Conservation (phyloP, 2,113 vertebrate genomes). For the Podarcis muralis region DNA sequence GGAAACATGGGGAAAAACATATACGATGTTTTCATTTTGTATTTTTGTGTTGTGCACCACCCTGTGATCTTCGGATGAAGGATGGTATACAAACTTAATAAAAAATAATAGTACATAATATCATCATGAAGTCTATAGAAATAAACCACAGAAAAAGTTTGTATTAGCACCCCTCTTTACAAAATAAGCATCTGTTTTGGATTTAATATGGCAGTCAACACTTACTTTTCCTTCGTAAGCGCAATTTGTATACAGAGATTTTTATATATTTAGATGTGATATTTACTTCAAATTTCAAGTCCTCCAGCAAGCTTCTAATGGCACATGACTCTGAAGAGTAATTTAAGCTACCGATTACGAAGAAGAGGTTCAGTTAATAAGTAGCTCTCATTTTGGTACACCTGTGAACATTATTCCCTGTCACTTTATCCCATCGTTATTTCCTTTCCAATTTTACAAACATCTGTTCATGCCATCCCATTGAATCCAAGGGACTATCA, state of each 20-base stretch:
- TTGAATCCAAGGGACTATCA: conserved; percentile 47
- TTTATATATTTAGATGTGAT: not conserved
- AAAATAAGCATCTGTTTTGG: not conserved
- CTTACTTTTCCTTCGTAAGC: not conserved
- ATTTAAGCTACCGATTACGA: conserved; percentile 19
- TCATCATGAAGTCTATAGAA: too few species aligned
- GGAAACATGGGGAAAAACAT: too few species aligned
- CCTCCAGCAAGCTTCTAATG: not conserved
- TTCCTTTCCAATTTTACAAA: conserved; percentile 56
- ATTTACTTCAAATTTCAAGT: not conserved
- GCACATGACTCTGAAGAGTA: not conserved
- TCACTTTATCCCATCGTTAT: conserved; percentile 36
- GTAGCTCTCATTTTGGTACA: conserved; percentile 44
- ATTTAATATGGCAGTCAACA: not conserved
- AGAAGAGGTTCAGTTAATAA: not conserved
- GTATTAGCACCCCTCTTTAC: not conserved
- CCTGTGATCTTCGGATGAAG: too few species aligned
- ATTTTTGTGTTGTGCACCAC: too few species aligned
- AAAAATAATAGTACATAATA: too few species aligned
- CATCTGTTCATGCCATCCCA: conserved; percentile 68
- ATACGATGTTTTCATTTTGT: too few species aligned
- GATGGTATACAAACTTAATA: too few species aligned
- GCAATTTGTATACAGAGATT: not conserved
- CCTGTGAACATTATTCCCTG: conserved; percentile 41
- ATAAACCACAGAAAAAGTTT: too few species aligned